Conservation (phyloP, 2,797 vertebrate genomes). For the Lagocephalus sceleratus region DNA sequence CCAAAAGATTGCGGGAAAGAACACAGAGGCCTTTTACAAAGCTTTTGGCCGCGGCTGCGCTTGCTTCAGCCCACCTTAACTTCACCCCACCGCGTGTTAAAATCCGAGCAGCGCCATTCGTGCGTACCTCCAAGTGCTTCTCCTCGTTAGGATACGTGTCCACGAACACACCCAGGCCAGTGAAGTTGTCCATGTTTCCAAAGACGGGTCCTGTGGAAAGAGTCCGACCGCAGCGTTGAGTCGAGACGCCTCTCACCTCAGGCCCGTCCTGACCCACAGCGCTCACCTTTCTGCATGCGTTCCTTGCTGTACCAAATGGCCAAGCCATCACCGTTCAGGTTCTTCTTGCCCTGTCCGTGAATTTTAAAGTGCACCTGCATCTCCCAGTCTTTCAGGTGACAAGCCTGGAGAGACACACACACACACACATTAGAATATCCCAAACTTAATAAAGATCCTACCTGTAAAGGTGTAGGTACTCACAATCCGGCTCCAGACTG, state of each 20-base stretch:
- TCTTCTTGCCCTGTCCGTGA: slow-evolving; percentile 95
- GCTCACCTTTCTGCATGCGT: slow-evolving; percentile 86
- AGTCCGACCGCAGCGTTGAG: background rate
- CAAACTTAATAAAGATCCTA: background rate
- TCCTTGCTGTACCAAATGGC: slow-evolving; percentile 97
- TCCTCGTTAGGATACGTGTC: slow-evolving; percentile 98
- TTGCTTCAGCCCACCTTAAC: background rate
- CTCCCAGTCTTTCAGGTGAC: slow-evolving; percentile 93
- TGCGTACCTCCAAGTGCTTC: slow-evolving; percentile 91
- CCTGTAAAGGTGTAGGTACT: slow-evolving; percentile 52
- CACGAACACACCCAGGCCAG: slow-evolving; percentile 92
- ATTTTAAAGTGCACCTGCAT: slow-evolving; percentile 96
- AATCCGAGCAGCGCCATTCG: slow-evolving; percentile 1
- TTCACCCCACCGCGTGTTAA: background rate
- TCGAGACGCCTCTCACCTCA: no score
- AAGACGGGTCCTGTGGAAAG: slow-evolving; percentile 88
- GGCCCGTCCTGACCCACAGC: background rate
- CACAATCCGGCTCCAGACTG: slow-evolving; percentile 92
- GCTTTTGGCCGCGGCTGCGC: background rate
- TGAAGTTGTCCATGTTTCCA: slow-evolving; percentile 93
- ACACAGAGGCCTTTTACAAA: slow-evolving; percentile 56
- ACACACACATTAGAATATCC: background rate
- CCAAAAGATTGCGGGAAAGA: slow-evolving; percentile 64
- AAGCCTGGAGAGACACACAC: slow-evolving; percentile 80
- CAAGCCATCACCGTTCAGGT: slow-evolving; percentile 91